Evolutionary conservation across 2,888 invertebrate species (phyloP), one percentile per base, ranked within the genome.

Genomic region (Holacanthella duospinosa): DNA sequence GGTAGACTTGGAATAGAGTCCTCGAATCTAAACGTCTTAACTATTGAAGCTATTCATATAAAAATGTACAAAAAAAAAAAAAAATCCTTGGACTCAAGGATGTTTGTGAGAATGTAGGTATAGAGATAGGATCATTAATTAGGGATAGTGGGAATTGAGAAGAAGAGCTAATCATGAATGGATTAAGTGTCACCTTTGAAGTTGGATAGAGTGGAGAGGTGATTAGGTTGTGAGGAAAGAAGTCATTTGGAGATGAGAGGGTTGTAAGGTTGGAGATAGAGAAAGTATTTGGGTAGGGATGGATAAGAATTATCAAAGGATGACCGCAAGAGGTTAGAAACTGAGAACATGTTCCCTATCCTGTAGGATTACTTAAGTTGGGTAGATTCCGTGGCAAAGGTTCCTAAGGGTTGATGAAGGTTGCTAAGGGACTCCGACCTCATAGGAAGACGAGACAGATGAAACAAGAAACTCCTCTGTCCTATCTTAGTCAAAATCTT

Each of bases 401-500:
- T 16, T 16, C 36, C 9, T 36, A 36, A 36, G 36, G 36, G 6
- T 36, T 9, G 6, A 36, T 16, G 36, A 48, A 48, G 12, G n/a
- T 16, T n/a, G 12, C 48, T 21, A 21, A 48, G 48, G 48, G 4
- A 21, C 4, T 21, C n/a, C 48, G 48, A 48, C 48, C 48, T 21
- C 48, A 48, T 48, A 48, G 6, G 48, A 48, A 16, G 48, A 48
- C 21, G 21, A 48, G 21, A 36, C 36, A 4, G 48, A 21, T 4
- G 6, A 19, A 29, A 21, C 16, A 29, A 36, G 29, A 57, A 57
- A 29, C 29, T 21, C 9, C 12, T 21, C 57, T 28, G 21, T 26
- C 56, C 66, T 67, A 71, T 71, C 73, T 68, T 61, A 60, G 68
- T 62, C 61, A 63, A 65, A 64, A 70, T 73, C 73, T 71, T 57